Percentiles rank a stretch among this genome's conserved stretches.
phyloP scores from a whole-genome alignment of 1,140 invertebrate species.

The Caenorhabditis brenneri region DNA sequence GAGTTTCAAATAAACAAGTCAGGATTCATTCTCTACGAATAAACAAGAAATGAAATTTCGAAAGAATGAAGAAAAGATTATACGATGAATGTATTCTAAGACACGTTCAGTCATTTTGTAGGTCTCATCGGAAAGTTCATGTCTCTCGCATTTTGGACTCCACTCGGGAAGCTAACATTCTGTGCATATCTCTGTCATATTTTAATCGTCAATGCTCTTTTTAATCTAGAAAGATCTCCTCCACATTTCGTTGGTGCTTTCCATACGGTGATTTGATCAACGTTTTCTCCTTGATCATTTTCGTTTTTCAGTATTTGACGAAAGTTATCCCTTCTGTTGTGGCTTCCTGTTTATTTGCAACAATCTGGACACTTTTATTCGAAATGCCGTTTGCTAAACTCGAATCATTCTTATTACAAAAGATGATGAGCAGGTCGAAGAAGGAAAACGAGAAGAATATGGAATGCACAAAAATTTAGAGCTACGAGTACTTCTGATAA shows the following conservation, averaged over 20 bases:
- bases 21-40: too few species aligned
- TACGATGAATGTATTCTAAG: too few species aligned
- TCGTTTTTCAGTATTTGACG: not conserved
- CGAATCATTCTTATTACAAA: not conserved
- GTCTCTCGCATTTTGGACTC: slow-evolving; percentile 43
- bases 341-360: not conserved
- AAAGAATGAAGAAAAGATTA: too few species aligned
- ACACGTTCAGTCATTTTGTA: too few species aligned
- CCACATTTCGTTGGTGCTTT: not conserved
- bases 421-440: not conserved
- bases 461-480: not conserved
- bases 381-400: not conserved
- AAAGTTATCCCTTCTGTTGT: not conserved
- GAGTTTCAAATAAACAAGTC: too few species aligned
- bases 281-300: not conserved
- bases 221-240: slow-evolving; percentile 24
- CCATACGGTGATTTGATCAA: not conserved
- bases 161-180: slow-evolving; percentile 51
- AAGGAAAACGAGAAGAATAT: not conserved
- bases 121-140: slow-evolving; percentile 51
- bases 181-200: slow-evolving; percentile 53
- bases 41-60: too few species aligned
- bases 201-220: slow-evolving; percentile 16
- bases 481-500: too few species aligned
- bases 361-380: not conserved